Evolutionary conservation across 2,797 vertebrate genomes (phyloP).

Genomic region (Chiroxiphia lanceolata): DNA sequence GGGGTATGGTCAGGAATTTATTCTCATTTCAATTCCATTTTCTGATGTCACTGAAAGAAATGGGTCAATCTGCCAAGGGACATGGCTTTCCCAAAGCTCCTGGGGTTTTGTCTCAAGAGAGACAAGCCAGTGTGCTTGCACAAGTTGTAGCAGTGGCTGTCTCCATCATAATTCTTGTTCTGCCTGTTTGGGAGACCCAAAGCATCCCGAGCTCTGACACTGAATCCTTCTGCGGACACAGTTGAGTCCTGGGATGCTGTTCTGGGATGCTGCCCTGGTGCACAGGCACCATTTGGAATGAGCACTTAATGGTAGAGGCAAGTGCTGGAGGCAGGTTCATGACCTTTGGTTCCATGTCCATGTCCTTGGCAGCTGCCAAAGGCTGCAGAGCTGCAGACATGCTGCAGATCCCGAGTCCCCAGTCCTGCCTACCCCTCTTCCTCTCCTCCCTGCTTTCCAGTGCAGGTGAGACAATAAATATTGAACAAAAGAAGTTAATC

Average conservation of each 20-base stretch:
- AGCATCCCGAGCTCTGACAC: neutral
- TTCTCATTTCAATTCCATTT: neutral
- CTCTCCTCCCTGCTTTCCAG: neutral
- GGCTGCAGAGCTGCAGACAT: neutral
- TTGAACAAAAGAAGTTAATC: conserved; percentile 2
- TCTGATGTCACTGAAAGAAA: neutral
- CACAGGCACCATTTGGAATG: rapidly evolving
- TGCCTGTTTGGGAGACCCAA: neutral
- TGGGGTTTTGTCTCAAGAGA: neutral
- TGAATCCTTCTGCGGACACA: rapidly evolving
- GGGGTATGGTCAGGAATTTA: neutral
- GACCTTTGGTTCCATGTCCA: rapidly evolving
- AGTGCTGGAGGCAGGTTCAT: rapidly evolving
- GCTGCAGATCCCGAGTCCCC: neutral
- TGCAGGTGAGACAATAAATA: neutral
- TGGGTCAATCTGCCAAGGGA: neutral
- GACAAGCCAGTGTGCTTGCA: rapidly evolving
- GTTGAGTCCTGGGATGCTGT: neutral
- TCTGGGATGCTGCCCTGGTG: neutral
- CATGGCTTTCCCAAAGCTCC: neutral
- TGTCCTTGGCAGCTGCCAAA: neutral
- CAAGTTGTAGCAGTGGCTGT: rapidly evolving
- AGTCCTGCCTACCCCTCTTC: neutral
- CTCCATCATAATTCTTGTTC: rapidly evolving
- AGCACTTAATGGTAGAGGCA: neutral